Evolutionary conservation across 1,140 invertebrate species (phyloP).

Genomic region (Pseudoatta argentina): DNA sequence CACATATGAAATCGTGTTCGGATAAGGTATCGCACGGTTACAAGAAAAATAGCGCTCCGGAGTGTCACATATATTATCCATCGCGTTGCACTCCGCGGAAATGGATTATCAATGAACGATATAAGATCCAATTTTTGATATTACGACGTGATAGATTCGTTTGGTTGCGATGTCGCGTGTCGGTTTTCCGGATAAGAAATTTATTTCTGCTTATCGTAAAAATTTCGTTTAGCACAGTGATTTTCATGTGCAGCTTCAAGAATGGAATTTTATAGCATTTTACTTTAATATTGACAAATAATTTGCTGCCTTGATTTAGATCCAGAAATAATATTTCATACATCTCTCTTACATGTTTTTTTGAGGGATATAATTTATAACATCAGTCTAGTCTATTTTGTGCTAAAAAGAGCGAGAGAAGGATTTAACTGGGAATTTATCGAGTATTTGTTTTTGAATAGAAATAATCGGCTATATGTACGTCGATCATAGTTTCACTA

Average conservation of each 20-base stretch:
- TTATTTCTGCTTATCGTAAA: not conserved
- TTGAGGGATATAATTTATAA: not conserved
- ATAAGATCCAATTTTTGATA: slow-evolving; percentile 38
- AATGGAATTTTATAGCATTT: not conserved
- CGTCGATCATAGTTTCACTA: not conserved
- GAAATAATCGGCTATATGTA: not conserved
- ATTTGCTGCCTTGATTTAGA: not conserved
- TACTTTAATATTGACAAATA: not conserved
- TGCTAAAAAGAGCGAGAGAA: not conserved
- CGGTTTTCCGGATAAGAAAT: slow-evolving; percentile 14
- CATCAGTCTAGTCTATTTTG: not conserved
- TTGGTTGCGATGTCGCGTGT: not conserved
- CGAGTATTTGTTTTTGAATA: not conserved
- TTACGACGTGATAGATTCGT: not conserved
- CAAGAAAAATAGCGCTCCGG: slow-evolving; percentile 16
- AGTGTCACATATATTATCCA: slow-evolving; percentile 2
- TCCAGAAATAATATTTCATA: not conserved
- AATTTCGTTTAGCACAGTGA: not conserved
- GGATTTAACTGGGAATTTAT: not conserved
- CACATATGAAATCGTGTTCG: slow-evolving; percentile 6
- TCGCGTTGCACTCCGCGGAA: not conserved
- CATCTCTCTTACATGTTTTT: not conserved
- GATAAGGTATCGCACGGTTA: not conserved
- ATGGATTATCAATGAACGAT: slow-evolving; percentile 33
- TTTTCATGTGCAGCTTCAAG: not conserved